Evolutionary conservation across 2,797 vertebrate species (phyloP), one percentile per base, ranked within the genome.

Genomic region (Cynopterus sphinx): DNA sequence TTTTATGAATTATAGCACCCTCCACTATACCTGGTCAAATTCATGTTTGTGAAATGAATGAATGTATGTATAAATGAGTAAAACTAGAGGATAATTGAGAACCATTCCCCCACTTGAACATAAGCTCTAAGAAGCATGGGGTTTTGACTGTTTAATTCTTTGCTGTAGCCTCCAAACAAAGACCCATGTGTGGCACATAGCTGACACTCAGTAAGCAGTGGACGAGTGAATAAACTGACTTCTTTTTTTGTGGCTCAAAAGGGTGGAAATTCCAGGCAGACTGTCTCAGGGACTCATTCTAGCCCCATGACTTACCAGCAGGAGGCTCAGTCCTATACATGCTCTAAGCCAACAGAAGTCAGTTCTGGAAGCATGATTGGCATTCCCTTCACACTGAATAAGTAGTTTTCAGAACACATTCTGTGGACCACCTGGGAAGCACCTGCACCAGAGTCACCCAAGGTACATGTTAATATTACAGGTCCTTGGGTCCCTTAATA

Each of bases 201-300:
- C 26, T 5, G 24, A 12, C n/a, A 13, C 33, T 94, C 39, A 31
- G 7, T 51, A 55, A 82, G 39, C 3, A 84, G 73, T 75, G 78
- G 28, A 86, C 36, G 43, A 89, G 33, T 67, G 57, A 77, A 13
- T 68, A 63, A 77, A 26, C 39, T 59, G 87, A 87, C 15, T 63
- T 89, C 39, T 89, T 84, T 59, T 59, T 83, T 15, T 85, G 78
- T 92, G 33, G n/a, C 33, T 71, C n/a, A 39, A 39, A 89, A 91
- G 22, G 9, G 22, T 67, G 28, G 31, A 55, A 61, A 87, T 93
- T 90, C 26, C 26, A 53, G 33, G 55, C 31, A 41, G n/a, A 57
- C 17, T 71, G 41, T 65, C 33, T 13, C 19, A 71, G 33, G 28
- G 21, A 55, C 43, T 10, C 41, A 21, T 55, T 70, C 49, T 68